Conservation (phyloP, 2,888 invertebrate species). For the Himalopsyche japonica region DNA sequence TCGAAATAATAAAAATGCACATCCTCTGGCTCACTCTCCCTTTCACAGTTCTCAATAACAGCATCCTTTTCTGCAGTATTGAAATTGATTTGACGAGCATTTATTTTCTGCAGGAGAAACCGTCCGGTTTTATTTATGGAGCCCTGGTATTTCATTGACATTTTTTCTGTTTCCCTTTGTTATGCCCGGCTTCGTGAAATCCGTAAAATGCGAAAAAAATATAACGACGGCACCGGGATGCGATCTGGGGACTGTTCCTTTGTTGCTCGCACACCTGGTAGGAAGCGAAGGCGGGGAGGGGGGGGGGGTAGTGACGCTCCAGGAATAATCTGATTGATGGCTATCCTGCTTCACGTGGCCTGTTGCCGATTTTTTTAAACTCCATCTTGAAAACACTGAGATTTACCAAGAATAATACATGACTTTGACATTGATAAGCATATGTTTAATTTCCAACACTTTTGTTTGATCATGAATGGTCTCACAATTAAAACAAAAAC, state of each 20-base stretch:
- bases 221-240: slow-evolving; percentile 31
- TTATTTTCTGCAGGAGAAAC: slow-evolving; percentile 14
- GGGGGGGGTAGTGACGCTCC: slow-evolving; percentile 29
- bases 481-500: too few relatives aligned
- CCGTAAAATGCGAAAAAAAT: slow-evolving; percentile 39
- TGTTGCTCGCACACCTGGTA: slow-evolving; percentile 38
- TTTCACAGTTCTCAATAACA: background rate
- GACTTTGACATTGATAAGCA: background rate
- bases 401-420: background rate
- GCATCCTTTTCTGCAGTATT: slow-evolving; percentile 14
- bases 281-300: slow-evolving; percentile 39
- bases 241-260: slow-evolving; percentile 9
- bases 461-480: background rate
- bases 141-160: slow-evolving; percentile 34
- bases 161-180: slow-evolving; percentile 29
- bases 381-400: background rate
- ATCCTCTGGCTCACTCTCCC: background rate
- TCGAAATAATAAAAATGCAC: slow-evolving; percentile 8
- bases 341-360: slow-evolving; percentile 7
- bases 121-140: slow-evolving; percentile 37
- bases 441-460: background rate
- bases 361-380: background rate
- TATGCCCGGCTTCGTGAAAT: slow-evolving; percentile 31
- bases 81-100: slow-evolving; percentile 38
- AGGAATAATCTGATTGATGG: slow-evolving; percentile 35